Percentiles rank a stretch among this genome's conserved stretches.
These are phyloP conservation scores for Burhinus bistriatus DNA, from an alignment of 2,113 vertebrate genomes.

Conservation along the genomic window DNA sequence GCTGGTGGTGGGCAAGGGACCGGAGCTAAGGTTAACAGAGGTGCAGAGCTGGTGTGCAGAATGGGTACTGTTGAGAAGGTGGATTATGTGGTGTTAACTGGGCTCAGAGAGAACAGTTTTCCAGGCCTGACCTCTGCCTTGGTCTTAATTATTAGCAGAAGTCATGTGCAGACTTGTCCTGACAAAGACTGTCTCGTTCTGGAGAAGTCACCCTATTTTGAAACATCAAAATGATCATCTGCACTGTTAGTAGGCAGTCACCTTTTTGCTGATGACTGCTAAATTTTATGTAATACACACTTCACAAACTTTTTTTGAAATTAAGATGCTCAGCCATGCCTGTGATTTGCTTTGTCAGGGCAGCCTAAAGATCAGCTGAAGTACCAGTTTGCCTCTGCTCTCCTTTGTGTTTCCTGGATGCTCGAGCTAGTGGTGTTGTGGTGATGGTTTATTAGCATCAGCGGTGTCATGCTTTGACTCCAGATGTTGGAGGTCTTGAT, in stretches of 20 bases:
- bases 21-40: fast-evolving
- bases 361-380: neutral
- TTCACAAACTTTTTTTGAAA: neutral
- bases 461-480: neutral
- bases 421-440: neutral
- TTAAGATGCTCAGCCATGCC: neutral
- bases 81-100: neutral
- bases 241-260: neutral
- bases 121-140: neutral
- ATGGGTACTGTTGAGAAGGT: neutral
- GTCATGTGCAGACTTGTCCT: neutral
- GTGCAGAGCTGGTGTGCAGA: neutral
- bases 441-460: neutral
- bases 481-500: neutral
- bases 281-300: neutral
- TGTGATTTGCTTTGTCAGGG: neutral
- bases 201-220: neutral
- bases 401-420: neutral
- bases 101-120: neutral
- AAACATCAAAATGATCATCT: neutral
- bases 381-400: neutral
- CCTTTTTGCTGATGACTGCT: neutral
- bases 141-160: neutral
- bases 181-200: neutral
- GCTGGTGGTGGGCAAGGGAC: neutral